phyloP scores from a whole-genome alignment of 2,888 invertebrate genomes.

The Meiosimyza platycephala region DNA sequence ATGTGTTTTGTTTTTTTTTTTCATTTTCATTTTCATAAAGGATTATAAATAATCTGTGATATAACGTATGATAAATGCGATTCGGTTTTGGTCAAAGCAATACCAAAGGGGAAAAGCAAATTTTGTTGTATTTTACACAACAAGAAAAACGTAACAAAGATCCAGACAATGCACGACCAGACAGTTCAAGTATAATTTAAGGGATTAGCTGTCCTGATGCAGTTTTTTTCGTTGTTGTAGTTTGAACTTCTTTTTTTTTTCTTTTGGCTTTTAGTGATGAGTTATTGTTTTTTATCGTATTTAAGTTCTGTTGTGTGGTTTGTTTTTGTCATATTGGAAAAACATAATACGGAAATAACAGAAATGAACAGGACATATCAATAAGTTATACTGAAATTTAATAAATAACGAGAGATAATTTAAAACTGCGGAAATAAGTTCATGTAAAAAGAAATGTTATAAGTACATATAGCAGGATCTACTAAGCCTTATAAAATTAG shows the following conservation, averaged over 20 bases:
- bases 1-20: background rate
- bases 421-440: too few species aligned
- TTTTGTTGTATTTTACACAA: background rate
- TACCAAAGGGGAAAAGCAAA: background rate
- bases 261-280: background rate
- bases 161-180: conserved; percentile 30
- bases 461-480: background rate
- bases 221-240: background rate
- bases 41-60: conserved; percentile 38
- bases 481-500: too few species aligned
- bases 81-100: background rate
- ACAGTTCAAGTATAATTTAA: conserved; percentile 30
- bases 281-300: background rate
- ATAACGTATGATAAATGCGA: conserved; percentile 35
- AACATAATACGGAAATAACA: background rate
- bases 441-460: background rate
- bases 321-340: background rate
- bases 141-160: background rate
- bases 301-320: background rate
- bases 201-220: conserved; percentile 29
- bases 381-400: background rate
- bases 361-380: background rate
- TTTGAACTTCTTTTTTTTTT: background rate
- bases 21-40: conserved; percentile 3
- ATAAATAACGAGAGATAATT: background rate